These are phyloP conservation scores for Callinectes sapidus DNA, from an alignment of 2,888 invertebrate genomes.

Conservation along the genomic window DNA sequence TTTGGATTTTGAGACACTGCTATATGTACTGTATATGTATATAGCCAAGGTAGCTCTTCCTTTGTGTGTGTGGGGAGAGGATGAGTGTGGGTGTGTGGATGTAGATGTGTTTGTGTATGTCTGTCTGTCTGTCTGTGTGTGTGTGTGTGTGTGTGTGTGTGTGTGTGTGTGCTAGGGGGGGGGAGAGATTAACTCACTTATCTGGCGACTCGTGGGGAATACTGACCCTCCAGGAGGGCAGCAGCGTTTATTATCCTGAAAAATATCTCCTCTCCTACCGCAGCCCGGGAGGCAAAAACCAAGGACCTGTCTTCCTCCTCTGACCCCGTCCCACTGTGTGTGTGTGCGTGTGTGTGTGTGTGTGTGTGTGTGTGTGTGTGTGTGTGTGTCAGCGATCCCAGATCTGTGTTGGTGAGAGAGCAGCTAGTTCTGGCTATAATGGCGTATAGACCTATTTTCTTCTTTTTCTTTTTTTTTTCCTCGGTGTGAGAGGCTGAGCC, in stretches of 20 bases:
- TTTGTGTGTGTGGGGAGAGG: too few relatives aligned
- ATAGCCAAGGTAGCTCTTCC: too few relatives aligned
- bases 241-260: background rate
- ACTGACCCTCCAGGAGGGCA: background rate
- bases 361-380: too few relatives aligned
- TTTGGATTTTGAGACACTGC: too few relatives aligned
- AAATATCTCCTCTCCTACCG: background rate
- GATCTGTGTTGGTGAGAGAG: background rate
- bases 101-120: too few relatives aligned
- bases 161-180: background rate
- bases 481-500: background rate
- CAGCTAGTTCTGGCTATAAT: background rate
- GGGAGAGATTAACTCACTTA: background rate
- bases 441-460: constrained; percentile 21
- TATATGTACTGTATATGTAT: too few relatives aligned
- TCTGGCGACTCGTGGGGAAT: background rate
- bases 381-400: background rate
- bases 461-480: too few relatives aligned
- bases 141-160: background rate
- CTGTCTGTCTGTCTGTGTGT: background rate
- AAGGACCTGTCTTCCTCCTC: background rate
- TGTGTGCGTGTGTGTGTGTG: too few relatives aligned
- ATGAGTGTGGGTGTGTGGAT: too few relatives aligned
- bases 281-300: too few relatives aligned
- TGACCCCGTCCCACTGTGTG: too few relatives aligned